These are phyloP conservation scores for Ridgeia piscesae DNA, from an alignment of 1,140 invertebrate species.

Conservation along the genomic window DNA sequence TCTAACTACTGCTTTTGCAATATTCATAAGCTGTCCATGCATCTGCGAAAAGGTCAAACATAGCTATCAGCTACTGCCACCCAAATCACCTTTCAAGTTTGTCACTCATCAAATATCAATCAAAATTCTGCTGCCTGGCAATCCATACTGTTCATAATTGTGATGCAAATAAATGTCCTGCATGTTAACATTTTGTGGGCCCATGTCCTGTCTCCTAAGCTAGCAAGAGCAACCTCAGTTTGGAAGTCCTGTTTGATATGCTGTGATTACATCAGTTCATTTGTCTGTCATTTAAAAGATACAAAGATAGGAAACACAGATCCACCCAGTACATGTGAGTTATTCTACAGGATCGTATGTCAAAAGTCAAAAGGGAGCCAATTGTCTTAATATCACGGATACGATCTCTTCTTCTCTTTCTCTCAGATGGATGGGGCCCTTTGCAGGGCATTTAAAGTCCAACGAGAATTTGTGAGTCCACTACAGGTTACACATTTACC, in stretches of 20 bases:
- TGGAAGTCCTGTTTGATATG: background rate
- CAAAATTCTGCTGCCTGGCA: too few relatives aligned
- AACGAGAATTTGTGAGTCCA: too few relatives aligned
- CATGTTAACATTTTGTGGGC: constrained; percentile 1
- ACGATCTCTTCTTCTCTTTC: too few relatives aligned
- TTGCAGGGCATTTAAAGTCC: too few relatives aligned
- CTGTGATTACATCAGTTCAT: background rate
- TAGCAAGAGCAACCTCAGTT: background rate
- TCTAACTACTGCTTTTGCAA: background rate
- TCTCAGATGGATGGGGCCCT: too few relatives aligned
- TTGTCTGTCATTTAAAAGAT: background rate
- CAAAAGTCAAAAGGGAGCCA: too few relatives aligned
- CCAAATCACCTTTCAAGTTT: background rate
- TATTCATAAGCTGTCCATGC: background rate
- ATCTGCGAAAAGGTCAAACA: background rate
- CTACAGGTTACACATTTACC: too few relatives aligned
- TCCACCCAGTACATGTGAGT: background rate
- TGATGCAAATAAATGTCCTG: background rate
- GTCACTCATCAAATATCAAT: too few relatives aligned
- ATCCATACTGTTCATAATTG: too few relatives aligned
- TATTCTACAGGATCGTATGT: background rate
- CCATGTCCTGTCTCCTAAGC: background rate
- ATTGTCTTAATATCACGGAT: too few relatives aligned
- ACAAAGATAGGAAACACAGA: background rate
- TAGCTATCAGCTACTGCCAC: background rate